These are phyloP conservation scores for Scaptomyza caliginosa DNA, from an alignment of 2,888 invertebrate species.

Conservation along the genomic window DNA sequence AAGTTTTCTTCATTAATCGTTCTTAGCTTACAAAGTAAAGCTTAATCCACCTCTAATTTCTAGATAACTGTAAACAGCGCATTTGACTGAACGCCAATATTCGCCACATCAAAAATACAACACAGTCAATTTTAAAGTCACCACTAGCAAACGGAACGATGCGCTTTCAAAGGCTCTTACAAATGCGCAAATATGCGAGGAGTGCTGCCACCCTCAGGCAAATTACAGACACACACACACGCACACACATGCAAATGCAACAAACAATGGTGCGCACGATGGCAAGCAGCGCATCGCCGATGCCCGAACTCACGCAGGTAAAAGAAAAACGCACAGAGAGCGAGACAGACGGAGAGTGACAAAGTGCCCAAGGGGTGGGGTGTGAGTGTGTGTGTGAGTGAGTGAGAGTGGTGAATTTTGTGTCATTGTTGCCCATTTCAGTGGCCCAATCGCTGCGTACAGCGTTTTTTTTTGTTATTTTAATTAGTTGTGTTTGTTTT, in stretches of 20 bases:
- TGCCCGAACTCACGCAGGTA: slow-evolving; percentile 71
- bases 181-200: slow-evolving; percentile 63
- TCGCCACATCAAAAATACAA: neutral
- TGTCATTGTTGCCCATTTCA: neutral
- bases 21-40: no score
- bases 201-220: slow-evolving; percentile 48
- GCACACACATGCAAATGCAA: slow-evolving; percentile 7
- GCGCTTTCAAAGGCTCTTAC: slow-evolving; percentile 63
- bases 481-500: neutral
- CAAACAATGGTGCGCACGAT: slow-evolving; percentile 48
- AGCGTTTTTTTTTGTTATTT: neutral
- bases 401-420: slow-evolving; percentile 41
- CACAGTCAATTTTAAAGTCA: neutral
- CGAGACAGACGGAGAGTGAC: neutral
- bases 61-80: neutral
- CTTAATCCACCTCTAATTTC: neutral
- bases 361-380: neutral
- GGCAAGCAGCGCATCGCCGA: slow-evolving; percentile 63
- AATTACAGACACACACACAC: slow-evolving; percentile 21
- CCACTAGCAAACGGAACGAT: slow-evolving; percentile 35
- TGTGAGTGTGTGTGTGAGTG: neutral
- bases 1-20: no score
- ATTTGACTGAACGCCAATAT: neutral
- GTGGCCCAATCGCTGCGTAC: slow-evolving; percentile 38
- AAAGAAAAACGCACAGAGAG: slow-evolving; percentile 12